Evolutionary conservation across 2,113 vertebrate species (phyloP).

Genomic region (Podarcis raffonei): DNA sequence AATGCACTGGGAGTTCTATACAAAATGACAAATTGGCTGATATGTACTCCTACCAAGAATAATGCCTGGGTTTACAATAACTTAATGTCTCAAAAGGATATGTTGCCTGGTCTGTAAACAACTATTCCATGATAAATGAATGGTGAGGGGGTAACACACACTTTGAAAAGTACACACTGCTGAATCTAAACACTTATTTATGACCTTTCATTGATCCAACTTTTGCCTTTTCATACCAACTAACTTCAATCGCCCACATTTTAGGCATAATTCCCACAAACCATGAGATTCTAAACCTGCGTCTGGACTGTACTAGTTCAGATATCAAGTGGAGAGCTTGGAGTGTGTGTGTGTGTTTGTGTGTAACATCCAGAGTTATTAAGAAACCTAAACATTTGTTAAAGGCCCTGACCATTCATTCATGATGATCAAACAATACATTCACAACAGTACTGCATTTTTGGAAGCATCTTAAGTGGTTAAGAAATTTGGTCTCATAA

Average conservation of each 20-base stretch:
- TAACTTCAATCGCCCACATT: not conserved
- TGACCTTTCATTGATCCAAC: not conserved
- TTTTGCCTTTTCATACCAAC: not conserved
- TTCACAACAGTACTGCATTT: too few relatives aligned
- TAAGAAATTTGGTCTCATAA: not conserved
- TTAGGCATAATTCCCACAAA: not conserved
- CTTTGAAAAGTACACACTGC: not conserved
- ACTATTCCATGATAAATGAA: not conserved
- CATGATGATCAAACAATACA: not conserved
- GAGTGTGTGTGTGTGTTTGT: too few relatives aligned
- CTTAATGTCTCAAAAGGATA: not conserved
- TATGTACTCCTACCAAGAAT: not conserved
- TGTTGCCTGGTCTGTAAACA: constrained; percentile 1
- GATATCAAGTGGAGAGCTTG: not conserved
- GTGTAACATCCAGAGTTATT: not conserved
- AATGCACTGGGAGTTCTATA: not conserved
- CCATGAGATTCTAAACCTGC: not conserved
- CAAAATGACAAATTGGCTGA: constrained; percentile 16
- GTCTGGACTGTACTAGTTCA: not conserved
- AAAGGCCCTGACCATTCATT: not conserved
- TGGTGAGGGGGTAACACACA: not conserved
- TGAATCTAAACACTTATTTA: not conserved
- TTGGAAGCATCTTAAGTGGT: not conserved
- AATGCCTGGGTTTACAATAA: not conserved
- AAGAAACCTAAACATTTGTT: not conserved